Evolutionary conservation across 2,888 invertebrate species (phyloP).

Genomic region (Callimorpha dominula): DNA sequence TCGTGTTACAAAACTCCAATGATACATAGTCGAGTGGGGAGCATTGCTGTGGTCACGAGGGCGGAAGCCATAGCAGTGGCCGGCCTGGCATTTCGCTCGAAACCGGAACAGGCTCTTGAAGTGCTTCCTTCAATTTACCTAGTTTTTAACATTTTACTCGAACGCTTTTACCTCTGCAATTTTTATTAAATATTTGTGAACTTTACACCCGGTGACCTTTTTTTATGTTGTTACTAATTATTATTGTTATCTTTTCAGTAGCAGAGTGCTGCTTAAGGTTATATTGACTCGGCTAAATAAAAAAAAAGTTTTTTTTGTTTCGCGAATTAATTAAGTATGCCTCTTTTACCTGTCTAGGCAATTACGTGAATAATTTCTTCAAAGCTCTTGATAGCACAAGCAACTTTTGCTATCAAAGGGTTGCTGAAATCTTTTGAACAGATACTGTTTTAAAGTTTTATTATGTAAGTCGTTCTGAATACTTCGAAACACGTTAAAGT

Average conservation of each 20-base stretch:
- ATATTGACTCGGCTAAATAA: background rate
- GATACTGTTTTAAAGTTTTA: background rate
- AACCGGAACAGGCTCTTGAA: conserved; percentile 81
- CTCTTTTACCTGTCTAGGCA: conserved; percentile 24
- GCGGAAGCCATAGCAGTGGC: conserved; percentile 73
- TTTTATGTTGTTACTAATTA: conserved; percentile 9
- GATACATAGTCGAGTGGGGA: conserved; percentile 35
- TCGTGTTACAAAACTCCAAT: conserved; percentile 35
- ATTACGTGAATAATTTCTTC: conserved; percentile 29
- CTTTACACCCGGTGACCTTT: background rate
- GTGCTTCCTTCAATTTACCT: conserved; percentile 81
- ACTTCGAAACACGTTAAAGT: background rate
- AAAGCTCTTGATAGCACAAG: conserved; percentile 37
- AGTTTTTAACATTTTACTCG: conserved; percentile 57
- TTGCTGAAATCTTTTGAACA: conserved; percentile 28
- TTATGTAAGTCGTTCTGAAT: background rate
- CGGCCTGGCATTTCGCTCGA: conserved; percentile 66
- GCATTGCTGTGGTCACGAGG: conserved; percentile 64
- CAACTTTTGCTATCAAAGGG: conserved; percentile 20
- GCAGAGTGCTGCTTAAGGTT: background rate
- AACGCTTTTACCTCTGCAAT: conserved; percentile 42
- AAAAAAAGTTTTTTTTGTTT: background rate
- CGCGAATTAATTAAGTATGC: conserved; percentile 16
- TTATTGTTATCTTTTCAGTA: background rate
- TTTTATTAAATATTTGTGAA: conserved; percentile 39